Conservation (phyloP, 2,888 invertebrate genomes). For the Caenorhabditis japonica region DNA sequence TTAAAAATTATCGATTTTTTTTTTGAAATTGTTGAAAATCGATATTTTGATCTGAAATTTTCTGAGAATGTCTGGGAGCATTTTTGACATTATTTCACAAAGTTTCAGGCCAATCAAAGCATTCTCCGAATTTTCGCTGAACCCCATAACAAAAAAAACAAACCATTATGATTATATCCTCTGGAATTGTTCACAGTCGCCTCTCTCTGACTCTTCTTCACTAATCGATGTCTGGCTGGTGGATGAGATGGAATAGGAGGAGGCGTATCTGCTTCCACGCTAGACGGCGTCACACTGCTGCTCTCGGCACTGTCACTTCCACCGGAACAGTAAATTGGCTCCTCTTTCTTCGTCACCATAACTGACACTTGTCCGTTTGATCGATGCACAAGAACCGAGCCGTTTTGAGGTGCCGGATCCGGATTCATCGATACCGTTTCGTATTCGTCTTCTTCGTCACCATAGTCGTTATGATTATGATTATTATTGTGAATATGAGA, state of each 20-base stretch:
- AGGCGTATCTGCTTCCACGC: conserved; percentile 43
- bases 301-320: conserved; percentile 49
- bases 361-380: conserved; percentile 31
- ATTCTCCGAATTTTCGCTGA: too few relatives aligned
- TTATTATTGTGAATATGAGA: conserved; percentile 21
- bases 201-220: conserved; percentile 40
- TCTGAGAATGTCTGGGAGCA: too few relatives aligned
- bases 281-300: conserved; percentile 44
- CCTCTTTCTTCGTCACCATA: conserved; percentile 36
- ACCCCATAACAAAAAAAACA: too few relatives aligned
- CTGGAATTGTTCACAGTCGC: not conserved
- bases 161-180: conserved; percentile 20
- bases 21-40: too few relatives aligned
- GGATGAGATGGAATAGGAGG: conserved; percentile 57
- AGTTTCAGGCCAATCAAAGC: too few relatives aligned
- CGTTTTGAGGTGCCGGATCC: conserved; percentile 25
- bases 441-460: conserved; percentile 32
- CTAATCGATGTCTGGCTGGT: conserved; percentile 53
- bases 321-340: conserved; percentile 37
- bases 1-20: too few relatives aligned
- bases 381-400: conserved; percentile 33
- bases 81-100: too few relatives aligned
- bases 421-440: conserved; percentile 41
- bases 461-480: conserved; percentile 31
- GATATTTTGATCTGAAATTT: too few relatives aligned